Evolutionary conservation across 2,113 vertebrate species (phyloP), one percentile per base, ranked within the genome.

Genomic region (Poicephalus meyeri): DNA sequence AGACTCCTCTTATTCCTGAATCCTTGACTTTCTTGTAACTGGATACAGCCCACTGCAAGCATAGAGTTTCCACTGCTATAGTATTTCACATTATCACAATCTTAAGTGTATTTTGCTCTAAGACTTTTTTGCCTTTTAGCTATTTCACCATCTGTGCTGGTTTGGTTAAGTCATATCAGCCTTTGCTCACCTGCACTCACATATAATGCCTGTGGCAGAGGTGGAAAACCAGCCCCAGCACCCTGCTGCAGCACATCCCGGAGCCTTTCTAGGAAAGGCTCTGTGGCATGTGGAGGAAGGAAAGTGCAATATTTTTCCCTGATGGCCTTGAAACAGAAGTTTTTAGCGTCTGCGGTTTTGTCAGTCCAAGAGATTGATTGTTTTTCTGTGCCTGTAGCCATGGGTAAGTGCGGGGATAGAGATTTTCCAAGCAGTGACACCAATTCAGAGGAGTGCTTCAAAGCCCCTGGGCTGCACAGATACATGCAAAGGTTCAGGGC

Each of bases 181-280:
- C 37, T 73, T 80, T 74, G 41, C 31, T 73, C 53, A 61, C 41
- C 79, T 60, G 16, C 2, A 3, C 28, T 74, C 33, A 72, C 35
- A 26, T 60, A 50, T 47, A 39, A 39, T 46, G 69, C 85, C 47
- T 21, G 17, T 55, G 41, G 52, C 46, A 46, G 0, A 0, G 5
- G 37, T 61, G 44, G 47, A 41, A 65, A 93, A 83, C 15, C 47
- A 89, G 47, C 18, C n/a, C 69, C 44, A 39, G n/a, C 1, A 3
- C 3, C 21, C 53, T 86, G 72, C 11, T 47, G 50, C 28, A 63
- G 42, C 46, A 55, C 0, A 0, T 56, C 55, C 50, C 1, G 1
- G 46, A 93, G 46, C 55, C 25, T 20, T 88, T 90, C 86, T 63
- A 78, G 88, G 68, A 92, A 88, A 83, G 16, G 18, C 31, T 90